Evolutionary conservation across 1,140 invertebrate genomes (phyloP).

Genomic region (Lucilia sericata): DNA sequence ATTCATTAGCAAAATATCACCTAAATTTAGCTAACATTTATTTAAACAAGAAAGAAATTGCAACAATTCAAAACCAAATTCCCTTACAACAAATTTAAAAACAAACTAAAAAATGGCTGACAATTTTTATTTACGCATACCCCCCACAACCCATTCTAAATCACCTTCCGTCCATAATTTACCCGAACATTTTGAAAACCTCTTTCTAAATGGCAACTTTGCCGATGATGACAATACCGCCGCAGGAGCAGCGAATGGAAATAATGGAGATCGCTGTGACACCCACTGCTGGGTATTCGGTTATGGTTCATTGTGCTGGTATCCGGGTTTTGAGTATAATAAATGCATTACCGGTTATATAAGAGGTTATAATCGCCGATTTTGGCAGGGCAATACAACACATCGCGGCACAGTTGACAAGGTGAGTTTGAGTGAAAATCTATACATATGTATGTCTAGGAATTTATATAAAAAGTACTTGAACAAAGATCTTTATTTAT

Average conservation of each 20-base stretch:
- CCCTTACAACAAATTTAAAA: neutral
- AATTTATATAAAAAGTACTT: no score
- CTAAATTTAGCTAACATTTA: slow-evolving; percentile 33
- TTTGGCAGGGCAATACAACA: slow-evolving; percentile 89
- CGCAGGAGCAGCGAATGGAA: neutral
- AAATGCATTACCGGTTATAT: slow-evolving; percentile 77
- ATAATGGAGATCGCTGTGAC: slow-evolving; percentile 32
- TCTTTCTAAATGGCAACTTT: slow-evolving; percentile 59
- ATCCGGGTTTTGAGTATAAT: slow-evolving; percentile 84
- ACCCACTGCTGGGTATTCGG: slow-evolving; percentile 81
- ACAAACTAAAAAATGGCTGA: slow-evolving; percentile 54
- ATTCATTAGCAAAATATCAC: neutral
- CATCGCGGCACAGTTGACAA: slow-evolving; percentile 83
- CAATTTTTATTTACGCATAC: slow-evolving; percentile 49
- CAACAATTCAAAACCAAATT: no score
- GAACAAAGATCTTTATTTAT: no score
- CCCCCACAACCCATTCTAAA: neutral
- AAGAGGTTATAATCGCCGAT: slow-evolving; percentile 79
- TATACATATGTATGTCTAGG: no score
- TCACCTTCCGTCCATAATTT: slow-evolving; percentile 46
- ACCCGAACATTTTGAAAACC: slow-evolving; percentile 60
- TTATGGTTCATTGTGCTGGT: slow-evolving; percentile 89
- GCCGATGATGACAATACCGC: slow-evolving; percentile 51
- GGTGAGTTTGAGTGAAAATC: slow-evolving; percentile 70
- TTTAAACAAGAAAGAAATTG: neutral